These are phyloP conservation scores for Leucoma salicis DNA, from an alignment of 2,888 invertebrate species.

Conservation along the genomic window DNA sequence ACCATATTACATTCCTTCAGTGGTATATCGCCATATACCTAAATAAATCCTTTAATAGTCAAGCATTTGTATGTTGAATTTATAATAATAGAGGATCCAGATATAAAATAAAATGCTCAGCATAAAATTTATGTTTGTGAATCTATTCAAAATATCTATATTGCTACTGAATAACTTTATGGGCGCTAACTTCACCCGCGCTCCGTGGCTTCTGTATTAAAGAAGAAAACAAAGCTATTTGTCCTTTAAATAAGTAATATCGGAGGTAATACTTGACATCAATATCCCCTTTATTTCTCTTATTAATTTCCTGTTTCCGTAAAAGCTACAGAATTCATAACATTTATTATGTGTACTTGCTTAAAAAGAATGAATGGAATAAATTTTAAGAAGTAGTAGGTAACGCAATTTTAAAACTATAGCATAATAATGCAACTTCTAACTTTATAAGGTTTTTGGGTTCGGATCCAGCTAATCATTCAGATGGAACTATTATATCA, in stretches of 20 bases:
- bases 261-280: constrained; percentile 45
- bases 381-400: not conserved
- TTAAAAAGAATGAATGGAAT: not conserved
- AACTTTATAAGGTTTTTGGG: too few relatives aligned
- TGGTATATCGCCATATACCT: too few relatives aligned
- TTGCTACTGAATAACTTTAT: constrained; percentile 36
- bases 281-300: constrained; percentile 31
- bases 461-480: too few relatives aligned
- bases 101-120: constrained; percentile 23
- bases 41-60: too few relatives aligned
- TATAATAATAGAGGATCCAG: too few relatives aligned
- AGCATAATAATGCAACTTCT: too few relatives aligned
- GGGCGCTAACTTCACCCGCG: constrained; percentile 25
- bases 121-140: constrained; percentile 31
- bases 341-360: not conserved
- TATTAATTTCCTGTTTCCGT: constrained; percentile 47
- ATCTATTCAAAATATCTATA: constrained; percentile 25
- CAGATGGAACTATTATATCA: too few relatives aligned
- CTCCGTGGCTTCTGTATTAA: constrained; percentile 33
- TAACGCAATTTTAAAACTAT: too few relatives aligned
- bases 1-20: too few relatives aligned
- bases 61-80: too few relatives aligned
- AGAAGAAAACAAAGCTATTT: constrained; percentile 48
- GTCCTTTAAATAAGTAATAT: constrained; percentile 43
- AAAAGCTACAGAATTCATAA: constrained; percentile 26